phyloP scores from a whole-genome alignment of 2,113 vertebrate species.

The Zosterops hypoxanthus region DNA sequence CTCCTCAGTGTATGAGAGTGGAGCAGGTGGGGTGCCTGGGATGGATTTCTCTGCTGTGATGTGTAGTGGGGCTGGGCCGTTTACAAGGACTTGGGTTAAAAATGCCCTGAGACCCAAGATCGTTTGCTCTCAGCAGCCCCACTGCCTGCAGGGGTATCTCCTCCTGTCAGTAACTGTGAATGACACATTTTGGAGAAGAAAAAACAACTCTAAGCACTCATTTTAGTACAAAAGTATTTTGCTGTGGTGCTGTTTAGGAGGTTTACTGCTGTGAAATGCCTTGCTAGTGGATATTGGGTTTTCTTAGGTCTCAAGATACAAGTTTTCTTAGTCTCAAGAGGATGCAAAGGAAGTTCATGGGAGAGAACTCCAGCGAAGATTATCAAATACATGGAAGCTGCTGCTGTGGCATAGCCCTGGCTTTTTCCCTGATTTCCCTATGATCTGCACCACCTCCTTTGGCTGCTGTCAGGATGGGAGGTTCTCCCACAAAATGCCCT shows the following conservation, averaged over 20 bases:
- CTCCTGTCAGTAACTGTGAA: background rate
- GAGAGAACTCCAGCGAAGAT: background rate
- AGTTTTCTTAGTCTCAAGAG: background rate
- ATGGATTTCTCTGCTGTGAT: background rate
- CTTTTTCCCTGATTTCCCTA: background rate
- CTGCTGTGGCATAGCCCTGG: background rate
- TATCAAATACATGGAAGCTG: background rate
- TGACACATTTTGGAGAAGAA: background rate
- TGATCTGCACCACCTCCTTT: background rate
- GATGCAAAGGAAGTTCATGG: background rate
- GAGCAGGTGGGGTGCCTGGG: accelerated
- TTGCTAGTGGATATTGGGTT: background rate
- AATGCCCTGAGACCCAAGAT: background rate
- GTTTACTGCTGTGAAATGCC: background rate
- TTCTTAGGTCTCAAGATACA: background rate
- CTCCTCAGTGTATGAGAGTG: background rate
- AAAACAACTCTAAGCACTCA: background rate
- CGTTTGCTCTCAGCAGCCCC: background rate
- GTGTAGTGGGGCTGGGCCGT: background rate
- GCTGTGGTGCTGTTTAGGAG: background rate
- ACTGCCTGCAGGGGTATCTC: background rate
- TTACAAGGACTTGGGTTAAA: background rate
- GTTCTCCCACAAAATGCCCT: background rate
- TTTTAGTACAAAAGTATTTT: background rate
- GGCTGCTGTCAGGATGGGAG: background rate